A percentile compares a stretch with the other conserved stretches of the same genome.
phyloP scores from a whole-genome alignment of 2,888 invertebrate species.

The Napeogenes inachia region DNA sequence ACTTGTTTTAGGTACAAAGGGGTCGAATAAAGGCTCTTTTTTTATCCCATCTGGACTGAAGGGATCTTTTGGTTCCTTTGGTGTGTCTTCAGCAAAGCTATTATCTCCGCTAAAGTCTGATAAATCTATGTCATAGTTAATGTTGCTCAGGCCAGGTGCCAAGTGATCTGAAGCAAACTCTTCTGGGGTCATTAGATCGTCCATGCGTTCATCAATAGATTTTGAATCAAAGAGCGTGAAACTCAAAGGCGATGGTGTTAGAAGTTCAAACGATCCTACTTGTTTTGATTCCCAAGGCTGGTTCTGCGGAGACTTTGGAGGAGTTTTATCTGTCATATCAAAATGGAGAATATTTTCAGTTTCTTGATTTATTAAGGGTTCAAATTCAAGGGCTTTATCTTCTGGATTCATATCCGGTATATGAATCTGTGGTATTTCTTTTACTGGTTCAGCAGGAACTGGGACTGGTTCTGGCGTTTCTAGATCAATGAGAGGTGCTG shows the following conservation, averaged over 20 bases:
- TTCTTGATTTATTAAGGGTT: constrained; percentile 11
- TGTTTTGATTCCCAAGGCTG: constrained; percentile 60
- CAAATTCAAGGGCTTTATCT: constrained; percentile 10
- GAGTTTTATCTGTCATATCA: constrained; percentile 53
- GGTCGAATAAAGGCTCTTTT: constrained; percentile 38
- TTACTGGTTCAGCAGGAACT: constrained; percentile 12
- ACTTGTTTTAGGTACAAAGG: constrained; percentile 34
- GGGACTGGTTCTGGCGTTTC: constrained; percentile 24
- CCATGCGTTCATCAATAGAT: constrained; percentile 77
- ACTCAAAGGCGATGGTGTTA: constrained; percentile 78
- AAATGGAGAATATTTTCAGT: constrained; percentile 49
- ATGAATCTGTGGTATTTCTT: constrained; percentile 13
- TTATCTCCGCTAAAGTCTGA: constrained; percentile 86
- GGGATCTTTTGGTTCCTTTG: constrained; percentile 71
- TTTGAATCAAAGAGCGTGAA: constrained; percentile 77
- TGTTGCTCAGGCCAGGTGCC: constrained; percentile 80
- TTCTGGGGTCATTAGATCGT: constrained; percentile 79
- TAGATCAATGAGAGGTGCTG: constrained; percentile 54
- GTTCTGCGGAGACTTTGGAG: constrained; percentile 52
- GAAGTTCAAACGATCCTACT: constrained; percentile 68
- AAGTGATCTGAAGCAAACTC: constrained; percentile 74
- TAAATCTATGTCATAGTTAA: constrained; percentile 86
- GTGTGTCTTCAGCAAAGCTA: constrained; percentile 78
- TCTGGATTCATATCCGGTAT: constrained; percentile 14
- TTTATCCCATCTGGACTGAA: constrained; percentile 74